phyloP scores from a whole-genome alignment of 2,113 vertebrate genomes.

The Phodopus roborovskii region DNA sequence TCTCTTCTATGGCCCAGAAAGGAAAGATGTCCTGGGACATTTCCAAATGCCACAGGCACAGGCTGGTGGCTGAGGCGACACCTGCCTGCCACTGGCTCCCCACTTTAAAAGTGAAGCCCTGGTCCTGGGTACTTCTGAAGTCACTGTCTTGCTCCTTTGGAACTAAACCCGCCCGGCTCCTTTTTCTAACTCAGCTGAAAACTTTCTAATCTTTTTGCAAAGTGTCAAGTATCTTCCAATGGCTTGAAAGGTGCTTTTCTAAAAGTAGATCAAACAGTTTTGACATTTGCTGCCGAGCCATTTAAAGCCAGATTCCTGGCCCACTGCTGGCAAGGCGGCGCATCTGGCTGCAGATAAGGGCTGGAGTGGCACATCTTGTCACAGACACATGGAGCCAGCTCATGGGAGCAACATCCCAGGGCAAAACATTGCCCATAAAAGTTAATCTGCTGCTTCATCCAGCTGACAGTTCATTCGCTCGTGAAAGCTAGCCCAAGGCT shows the following conservation, averaged over 20 bases:
- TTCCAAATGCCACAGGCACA: constrained; percentile 16
- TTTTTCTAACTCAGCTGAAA: constrained; percentile 81
- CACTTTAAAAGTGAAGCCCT: constrained; percentile 31
- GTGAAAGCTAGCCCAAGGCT: constrained; percentile 64
- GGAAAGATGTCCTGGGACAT: neutral
- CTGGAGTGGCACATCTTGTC: constrained; percentile 70
- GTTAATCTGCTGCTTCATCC: constrained; percentile 82
- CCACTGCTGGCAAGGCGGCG: constrained; percentile 48
- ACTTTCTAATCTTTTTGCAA: constrained; percentile 86
- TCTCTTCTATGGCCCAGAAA: neutral
- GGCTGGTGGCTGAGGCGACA: neutral
- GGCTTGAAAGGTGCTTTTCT: constrained; percentile 85
- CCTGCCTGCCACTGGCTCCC: neutral
- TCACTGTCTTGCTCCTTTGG: constrained; percentile 20
- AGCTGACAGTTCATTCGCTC: constrained; percentile 66
- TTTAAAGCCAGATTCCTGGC: constrained; percentile 77
- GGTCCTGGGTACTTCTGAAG: neutral
- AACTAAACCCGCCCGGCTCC: constrained; percentile 53
- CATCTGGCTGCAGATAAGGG: constrained; percentile 84
- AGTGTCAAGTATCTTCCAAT: constrained; percentile 83
- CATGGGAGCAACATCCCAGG: constrained; percentile 78
- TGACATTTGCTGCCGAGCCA: constrained; percentile 87
- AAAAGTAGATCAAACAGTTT: constrained; percentile 86
- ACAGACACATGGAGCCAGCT: constrained; percentile 70
- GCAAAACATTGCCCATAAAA: constrained; percentile 78